Conservation (phyloP, 2,113 vertebrate genomes). For the Platysteira castanea region DNA sequence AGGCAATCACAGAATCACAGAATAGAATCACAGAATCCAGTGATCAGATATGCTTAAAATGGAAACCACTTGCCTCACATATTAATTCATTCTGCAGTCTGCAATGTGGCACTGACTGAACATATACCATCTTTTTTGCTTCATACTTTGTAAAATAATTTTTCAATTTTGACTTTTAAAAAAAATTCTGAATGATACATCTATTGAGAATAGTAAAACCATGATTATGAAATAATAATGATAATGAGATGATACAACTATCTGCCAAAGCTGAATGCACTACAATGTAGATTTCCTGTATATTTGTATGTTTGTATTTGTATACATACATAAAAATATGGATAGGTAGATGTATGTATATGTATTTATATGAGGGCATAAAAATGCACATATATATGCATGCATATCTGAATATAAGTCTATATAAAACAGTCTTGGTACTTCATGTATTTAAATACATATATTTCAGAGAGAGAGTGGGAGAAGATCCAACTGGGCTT, state of each 20-base stretch:
- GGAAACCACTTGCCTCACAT: background rate
- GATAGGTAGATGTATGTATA: background rate
- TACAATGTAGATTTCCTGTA: background rate
- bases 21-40: background rate
- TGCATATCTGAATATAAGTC: background rate
- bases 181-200: background rate
- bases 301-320: background rate
- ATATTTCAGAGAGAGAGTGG: background rate
- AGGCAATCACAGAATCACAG: conserved; percentile 9
- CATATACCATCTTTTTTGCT: background rate
- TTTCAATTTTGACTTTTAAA: background rate
- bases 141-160: background rate
- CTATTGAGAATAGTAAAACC: background rate
- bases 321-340: background rate
- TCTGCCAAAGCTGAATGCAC: background rate
- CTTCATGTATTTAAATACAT: background rate
- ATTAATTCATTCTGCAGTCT: background rate
- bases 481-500: background rate
- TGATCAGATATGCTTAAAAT: conserved; percentile 16
- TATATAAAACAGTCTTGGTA: background rate
- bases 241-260: background rate
- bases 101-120: background rate
- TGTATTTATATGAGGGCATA: background rate
- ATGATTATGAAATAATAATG: background rate
- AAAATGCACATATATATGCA: background rate